Base-by-base conservation (phyloP, 2,113 vertebrate genomes). In the Crotophaga sulcirostris region DNA sequence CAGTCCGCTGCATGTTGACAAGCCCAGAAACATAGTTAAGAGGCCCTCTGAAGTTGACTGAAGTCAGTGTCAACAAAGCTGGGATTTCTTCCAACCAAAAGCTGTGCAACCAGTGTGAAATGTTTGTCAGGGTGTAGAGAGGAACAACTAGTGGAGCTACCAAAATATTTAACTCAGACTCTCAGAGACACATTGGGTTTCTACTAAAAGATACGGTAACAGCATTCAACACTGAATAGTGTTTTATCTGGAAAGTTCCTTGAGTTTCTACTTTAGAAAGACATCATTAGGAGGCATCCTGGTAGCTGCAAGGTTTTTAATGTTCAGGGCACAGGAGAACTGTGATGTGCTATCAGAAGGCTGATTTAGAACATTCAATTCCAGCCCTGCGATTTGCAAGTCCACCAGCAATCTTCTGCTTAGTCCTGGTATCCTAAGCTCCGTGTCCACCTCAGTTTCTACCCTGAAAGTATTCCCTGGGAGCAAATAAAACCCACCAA, bases 31-130 rank as follows among this genome's bases (percentile, higher is more conserved):
- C 92, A 68, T 83, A 96, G 79, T 81, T 77, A 88, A 86, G 93
- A 95, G 85, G 83, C 90, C 84, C 62, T 93, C 93, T 95, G 90
- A 96, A 92, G 90, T 75, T 96, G 93, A 92, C 83, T 96, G 92
- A 93, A 96, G 93, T 96, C 86, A 93, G 76, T 84, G 88, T 96
- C 92, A 95, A 94, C 90, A 95, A 93, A 96, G 76, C 94, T 93
- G 94, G 96, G 93, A 96, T 95, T 90, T 54, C 92, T 95, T 97
- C 96, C 96, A 96, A 90, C 83, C 69, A 68, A 90, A 89, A 96
- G 84, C 85, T 45, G 10, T 87, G 88, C 88, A 80, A 93, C 64
- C 79, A 92, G 76, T 60, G 80, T 96, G 93, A 94, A 96, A 74
- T 92, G 29, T 90, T 92, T 78, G 76, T 96, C 85, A 96, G 56